Evolutionary conservation across 2,888 invertebrate species (phyloP), one percentile per base, ranked within the genome.

Genomic region (Eudemis profundana): DNA sequence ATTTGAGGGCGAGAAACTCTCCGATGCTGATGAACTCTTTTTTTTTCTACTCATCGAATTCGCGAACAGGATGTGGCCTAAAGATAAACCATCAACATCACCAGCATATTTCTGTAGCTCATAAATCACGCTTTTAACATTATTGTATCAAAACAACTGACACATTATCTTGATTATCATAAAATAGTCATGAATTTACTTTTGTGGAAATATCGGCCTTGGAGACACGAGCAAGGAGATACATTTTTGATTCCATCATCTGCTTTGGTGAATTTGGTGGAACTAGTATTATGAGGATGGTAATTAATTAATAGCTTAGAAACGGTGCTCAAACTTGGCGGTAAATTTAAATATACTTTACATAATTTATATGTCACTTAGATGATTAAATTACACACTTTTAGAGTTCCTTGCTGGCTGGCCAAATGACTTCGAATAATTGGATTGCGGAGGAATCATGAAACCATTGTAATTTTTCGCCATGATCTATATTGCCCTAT

Each of bases 281-380:
- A 61, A 61, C 66, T 54, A 54, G 68, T 68, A 67, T 67, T 66
- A 69, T 67, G 67, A 63, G 50, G 59, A 67, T 68, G 59, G 40
- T 73, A 68, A 74, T 74, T 74, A 74, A 73, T 78, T 76, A 76
- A 66, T 67, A 53, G 70, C 40, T 33, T 66, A 69, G 60, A 64
- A 59, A 44, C 15, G 72, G 44, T 71, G 70, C 74, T 71, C 74
- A 77, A 77, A 74, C 68, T 73, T 69, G 65, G 23, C 15, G 15
- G 7, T 15, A n/a, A 5, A 61, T 66, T 57, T 49, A 23, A 44
- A 51, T 27, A 33, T 1, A 21, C 10, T 61, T 50, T 44, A 5
- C 42, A 51, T 61, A 42, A 42, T 61, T 44, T 42, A 14, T 29
- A 50, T 12, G 27, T 50, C 19, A 29, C 2, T 14, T 61, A 42